These are phyloP conservation scores for Arge pagana DNA, from an alignment of 2,888 invertebrate genomes.

Conservation along the genomic window DNA sequence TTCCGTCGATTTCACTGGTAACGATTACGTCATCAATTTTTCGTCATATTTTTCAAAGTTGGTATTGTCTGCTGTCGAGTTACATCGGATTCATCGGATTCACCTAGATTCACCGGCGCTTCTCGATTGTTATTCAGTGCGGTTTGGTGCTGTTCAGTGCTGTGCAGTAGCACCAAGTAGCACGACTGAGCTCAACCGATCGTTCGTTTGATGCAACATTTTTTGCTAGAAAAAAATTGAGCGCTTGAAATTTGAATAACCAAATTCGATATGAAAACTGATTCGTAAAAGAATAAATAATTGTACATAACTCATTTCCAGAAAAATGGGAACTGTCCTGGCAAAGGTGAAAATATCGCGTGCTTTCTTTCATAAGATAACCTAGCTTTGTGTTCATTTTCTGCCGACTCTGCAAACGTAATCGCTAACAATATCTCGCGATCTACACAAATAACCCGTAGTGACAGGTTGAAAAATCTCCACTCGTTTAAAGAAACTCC, in stretches of 20 bases:
- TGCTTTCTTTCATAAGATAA: slow-evolving; percentile 32
- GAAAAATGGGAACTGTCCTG: slow-evolving; percentile 58
- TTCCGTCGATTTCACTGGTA: too few relatives aligned
- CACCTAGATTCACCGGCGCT: too few relatives aligned
- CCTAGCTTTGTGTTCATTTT: slow-evolving; percentile 24
- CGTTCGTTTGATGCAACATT: slow-evolving; percentile 17
- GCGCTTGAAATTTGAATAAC: background rate
- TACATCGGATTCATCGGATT: too few relatives aligned
- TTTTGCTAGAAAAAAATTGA: slow-evolving; percentile 14
- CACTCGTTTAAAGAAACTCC: too few relatives aligned
- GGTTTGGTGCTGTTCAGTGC: too few relatives aligned
- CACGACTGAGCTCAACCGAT: too few relatives aligned
- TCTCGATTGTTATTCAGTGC: slow-evolving; percentile 14
- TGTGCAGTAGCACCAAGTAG: too few relatives aligned
- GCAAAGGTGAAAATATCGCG: slow-evolving; percentile 56
- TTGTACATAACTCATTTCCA: slow-evolving; percentile 35
- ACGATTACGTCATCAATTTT: too few relatives aligned
- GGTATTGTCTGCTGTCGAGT: too few relatives aligned
- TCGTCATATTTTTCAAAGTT: too few relatives aligned
- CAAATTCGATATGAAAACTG: slow-evolving; percentile 28
- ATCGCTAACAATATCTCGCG: slow-evolving; percentile 34
- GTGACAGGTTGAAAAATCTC: too few relatives aligned
- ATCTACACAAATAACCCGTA: background rate
- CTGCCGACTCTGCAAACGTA: slow-evolving; percentile 28
- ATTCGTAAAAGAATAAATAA: slow-evolving; percentile 24